These are phyloP conservation scores for Drosophila parvula DNA, from an alignment of 1,140 invertebrate species.

Conservation along the genomic window DNA sequence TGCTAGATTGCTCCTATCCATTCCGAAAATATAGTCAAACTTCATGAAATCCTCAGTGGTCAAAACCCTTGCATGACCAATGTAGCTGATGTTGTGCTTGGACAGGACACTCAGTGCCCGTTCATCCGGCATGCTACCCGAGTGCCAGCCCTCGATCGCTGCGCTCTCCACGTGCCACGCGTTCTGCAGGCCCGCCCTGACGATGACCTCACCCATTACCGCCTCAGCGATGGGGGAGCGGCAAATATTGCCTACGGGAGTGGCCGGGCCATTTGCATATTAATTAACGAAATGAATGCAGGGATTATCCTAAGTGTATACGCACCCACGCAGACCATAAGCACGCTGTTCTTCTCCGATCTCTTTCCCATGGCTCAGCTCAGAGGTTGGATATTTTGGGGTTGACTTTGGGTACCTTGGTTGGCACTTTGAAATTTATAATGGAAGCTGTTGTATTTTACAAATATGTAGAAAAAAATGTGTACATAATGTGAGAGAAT, in stretches of 20 bases:
- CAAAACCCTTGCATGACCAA: conserved; percentile 90
- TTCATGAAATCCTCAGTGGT: conserved; percentile 88
- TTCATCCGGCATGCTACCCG: conserved; percentile 90
- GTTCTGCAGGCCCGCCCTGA: conserved; percentile 86
- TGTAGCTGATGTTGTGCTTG: conserved; percentile 89
- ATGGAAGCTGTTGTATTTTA: background rate
- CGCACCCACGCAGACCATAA: conserved; percentile 85
- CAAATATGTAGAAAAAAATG: conserved; percentile 26
- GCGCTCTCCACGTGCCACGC: conserved; percentile 95
- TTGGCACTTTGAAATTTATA: background rate
- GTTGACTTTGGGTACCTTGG: conserved; percentile 1
- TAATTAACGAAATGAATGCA: conserved; percentile 18
- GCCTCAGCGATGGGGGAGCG: conserved; percentile 97
- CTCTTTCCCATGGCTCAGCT: conserved; percentile 20
- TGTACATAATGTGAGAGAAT: background rate
- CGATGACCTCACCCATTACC: conserved; percentile 91
- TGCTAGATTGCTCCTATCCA: conserved; percentile 93
- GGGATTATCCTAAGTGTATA: conserved; percentile 16
- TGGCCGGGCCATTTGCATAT: conserved; percentile 19
- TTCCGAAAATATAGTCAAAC: conserved; percentile 94
- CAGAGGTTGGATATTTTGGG: conserved; percentile 5
- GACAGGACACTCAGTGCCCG: conserved; percentile 89
- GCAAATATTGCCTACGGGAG: conserved; percentile 91
- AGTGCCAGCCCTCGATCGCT: conserved; percentile 92
- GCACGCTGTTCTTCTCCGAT: conserved; percentile 34